Evolutionary conservation across 2,888 invertebrate species (phyloP).

Genomic region (Drosophila leonis): DNA sequence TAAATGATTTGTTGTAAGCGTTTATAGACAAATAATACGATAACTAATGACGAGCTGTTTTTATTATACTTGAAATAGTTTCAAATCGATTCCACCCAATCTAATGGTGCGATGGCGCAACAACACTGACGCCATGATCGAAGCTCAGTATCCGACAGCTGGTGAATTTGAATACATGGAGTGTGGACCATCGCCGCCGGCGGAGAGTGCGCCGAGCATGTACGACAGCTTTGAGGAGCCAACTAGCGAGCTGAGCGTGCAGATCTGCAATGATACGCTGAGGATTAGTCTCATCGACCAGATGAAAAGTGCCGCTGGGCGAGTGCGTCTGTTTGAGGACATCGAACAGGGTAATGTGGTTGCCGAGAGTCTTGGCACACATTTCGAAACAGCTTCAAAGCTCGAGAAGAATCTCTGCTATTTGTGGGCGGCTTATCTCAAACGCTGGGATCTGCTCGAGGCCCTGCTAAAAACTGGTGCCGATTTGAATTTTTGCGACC

Average conservation of each 20-base stretch:
- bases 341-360: slow-evolving; percentile 90
- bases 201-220: slow-evolving; percentile 92
- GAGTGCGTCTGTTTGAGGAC: slow-evolving; percentile 90
- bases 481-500: slow-evolving; percentile 90
- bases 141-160: slow-evolving; percentile 89
- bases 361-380: slow-evolving; percentile 86
- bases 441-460: slow-evolving; percentile 89
- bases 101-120: slow-evolving; percentile 88
- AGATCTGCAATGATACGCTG: slow-evolving; percentile 91
- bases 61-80: slow-evolving; percentile 75
- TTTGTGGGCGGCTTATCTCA: slow-evolving; percentile 91
- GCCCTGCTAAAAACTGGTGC: slow-evolving; percentile 89
- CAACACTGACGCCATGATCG: slow-evolving; percentile 87
- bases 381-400: slow-evolving; percentile 87
- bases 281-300: slow-evolving; percentile 91
- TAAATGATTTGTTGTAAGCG: background rate
- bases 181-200: slow-evolving; percentile 92
- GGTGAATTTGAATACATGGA: slow-evolving; percentile 91
- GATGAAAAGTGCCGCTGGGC: slow-evolving; percentile 89
- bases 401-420: slow-evolving; percentile 90
- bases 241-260: slow-evolving; percentile 89
- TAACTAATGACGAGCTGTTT: background rate
- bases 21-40: background rate
- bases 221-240: slow-evolving; percentile 93
- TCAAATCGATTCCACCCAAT: slow-evolving; percentile 86